Conservation (phyloP, 1,140 invertebrate species). For the Zaprionus capensis region DNA sequence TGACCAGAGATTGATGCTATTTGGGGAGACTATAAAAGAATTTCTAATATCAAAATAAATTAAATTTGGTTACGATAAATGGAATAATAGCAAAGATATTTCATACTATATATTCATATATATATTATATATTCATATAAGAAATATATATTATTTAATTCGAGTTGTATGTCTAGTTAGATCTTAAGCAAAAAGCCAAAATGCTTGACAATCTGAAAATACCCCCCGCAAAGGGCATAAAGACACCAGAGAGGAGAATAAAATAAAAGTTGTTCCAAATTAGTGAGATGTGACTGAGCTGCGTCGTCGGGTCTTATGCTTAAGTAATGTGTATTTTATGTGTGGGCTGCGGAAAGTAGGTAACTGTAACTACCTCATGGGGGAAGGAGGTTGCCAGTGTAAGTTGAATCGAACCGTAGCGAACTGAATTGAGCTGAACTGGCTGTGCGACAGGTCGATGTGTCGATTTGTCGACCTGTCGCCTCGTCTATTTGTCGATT, state of each 20-base stretch:
- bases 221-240: neutral
- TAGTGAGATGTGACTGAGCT: conserved; percentile 79
- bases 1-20: no score
- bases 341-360: conserved; percentile 76
- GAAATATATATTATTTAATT: no score
- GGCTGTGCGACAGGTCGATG: conserved; percentile 65
- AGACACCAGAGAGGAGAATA: conserved; percentile 34
- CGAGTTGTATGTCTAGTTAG: no score
- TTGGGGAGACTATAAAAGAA: neutral
- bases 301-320: conserved; percentile 70
- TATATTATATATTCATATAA: no score
- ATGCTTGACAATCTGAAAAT: neutral
- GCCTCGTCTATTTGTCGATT: conserved; percentile 54
- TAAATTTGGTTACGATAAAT: neutral
- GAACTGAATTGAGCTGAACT: neutral
- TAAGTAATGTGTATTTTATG: conserved; percentile 81
- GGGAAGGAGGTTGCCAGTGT: neutral
- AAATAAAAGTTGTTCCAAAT: conserved; percentile 79
- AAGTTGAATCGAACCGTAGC: neutral
- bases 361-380: conserved; percentile 43
- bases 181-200: neutral
- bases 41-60: neutral
- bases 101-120: no score
- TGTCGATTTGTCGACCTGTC: conserved; percentile 26
- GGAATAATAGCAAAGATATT: neutral